phyloP scores from a whole-genome alignment of 2,113 vertebrate species.

The Serilophus lunatus region DNA sequence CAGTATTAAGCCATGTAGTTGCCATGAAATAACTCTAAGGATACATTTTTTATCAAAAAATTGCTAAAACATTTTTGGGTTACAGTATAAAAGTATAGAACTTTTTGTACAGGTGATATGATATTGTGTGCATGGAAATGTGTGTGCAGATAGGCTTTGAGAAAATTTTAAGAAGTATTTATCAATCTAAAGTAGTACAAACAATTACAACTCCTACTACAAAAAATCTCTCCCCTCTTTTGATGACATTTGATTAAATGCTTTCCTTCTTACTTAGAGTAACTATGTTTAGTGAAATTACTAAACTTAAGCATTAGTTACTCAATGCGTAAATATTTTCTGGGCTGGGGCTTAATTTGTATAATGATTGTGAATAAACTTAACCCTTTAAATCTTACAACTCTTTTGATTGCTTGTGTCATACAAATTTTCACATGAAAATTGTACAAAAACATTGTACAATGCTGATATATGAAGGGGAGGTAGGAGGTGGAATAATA shows the following conservation, averaged over 20 bases:
- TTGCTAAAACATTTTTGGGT: not conserved
- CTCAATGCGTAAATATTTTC: not conserved
- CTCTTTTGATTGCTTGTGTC: not conserved
- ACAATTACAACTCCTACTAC: not conserved
- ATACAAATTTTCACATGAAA: not conserved
- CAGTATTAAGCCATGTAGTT: not conserved
- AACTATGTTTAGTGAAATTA: not conserved
- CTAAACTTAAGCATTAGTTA: not conserved
- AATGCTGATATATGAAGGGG: not conserved
- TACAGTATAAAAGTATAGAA: not conserved
- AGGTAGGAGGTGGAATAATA: not conserved
- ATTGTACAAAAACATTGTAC: not conserved
- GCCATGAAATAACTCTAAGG: not conserved
- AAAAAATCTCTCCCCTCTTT: not conserved
- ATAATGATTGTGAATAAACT: not conserved
- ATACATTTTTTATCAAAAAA: not conserved
- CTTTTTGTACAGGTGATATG: not conserved
- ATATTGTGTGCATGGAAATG: not conserved
- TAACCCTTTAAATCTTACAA: not conserved
- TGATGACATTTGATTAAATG: not conserved
- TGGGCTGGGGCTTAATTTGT: not conserved
- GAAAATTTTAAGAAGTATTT: not conserved
- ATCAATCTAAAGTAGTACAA: not conserved
- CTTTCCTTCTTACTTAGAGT: not conserved
- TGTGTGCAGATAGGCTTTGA: not conserved